Base-by-base conservation (phyloP, 2,888 invertebrate species). In the Ectropis crepuscularia region DNA sequence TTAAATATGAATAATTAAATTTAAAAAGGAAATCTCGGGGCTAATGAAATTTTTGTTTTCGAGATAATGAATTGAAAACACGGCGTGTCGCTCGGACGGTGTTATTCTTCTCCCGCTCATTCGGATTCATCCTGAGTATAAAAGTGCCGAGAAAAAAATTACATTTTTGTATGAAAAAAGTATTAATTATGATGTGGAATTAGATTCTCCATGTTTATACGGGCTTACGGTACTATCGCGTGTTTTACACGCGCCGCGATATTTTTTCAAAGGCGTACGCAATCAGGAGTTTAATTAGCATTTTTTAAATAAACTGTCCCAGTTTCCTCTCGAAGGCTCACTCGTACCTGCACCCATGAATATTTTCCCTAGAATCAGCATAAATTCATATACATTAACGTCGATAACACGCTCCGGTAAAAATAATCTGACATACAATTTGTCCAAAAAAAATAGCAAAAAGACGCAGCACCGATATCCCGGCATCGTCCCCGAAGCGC, bases 31-130 rank as follows among this genome's bases (percentile, higher is more conserved):
- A 91, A 90, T 90, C 91, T 89, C 87, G 80, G 87, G 82, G 88
- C 88, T 92, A 92, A 92, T 92, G 91, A 91, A 91, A 89, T 91
- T 91, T 91, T 90, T 92, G 92, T 92, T 92, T 92, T 92, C 80
- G 89, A 90, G 91, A 91, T 92, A 92, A 92, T 92, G 91, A 92
- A 92, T 92, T 92, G 91, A 92, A 92, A 92, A 92, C 92, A 92
- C 88, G 85, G 79, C 79, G 79, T 82, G 81, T 83, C 82, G 86
- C 85, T 80, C 74, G 81, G 80, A 79, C 82, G 74, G 76, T 90
- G 90, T 91, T 92, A 87, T 92, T 90, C 90, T 92, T 91, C 83
- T 83, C 85, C 82, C 85, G 83, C 89, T 89, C 90, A 89, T 90
- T 91, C 88, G 82, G 83, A 91, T 91, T 90, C 90, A 86, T 77